These are phyloP conservation scores for Emmelina monodactyla DNA, from an alignment of 2,888 invertebrate species.

Conservation along the genomic window DNA sequence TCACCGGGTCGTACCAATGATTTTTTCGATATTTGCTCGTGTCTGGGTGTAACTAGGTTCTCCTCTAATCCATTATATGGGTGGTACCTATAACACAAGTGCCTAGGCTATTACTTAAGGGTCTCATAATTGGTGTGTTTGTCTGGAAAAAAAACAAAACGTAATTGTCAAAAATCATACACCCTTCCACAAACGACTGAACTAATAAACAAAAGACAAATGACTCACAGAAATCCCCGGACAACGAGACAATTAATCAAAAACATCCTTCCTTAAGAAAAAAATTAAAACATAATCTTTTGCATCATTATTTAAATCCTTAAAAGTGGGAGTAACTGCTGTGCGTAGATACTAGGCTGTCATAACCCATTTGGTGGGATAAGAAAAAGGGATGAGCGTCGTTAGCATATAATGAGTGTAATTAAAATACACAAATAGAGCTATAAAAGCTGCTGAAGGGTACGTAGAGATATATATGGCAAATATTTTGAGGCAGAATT, in stretches of 20 bases:
- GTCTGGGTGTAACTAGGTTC: too few species aligned
- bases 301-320: slow-evolving; percentile 60
- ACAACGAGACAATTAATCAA: slow-evolving; percentile 55
- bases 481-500: slow-evolving; percentile 58
- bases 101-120: too few species aligned
- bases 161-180: too few species aligned
- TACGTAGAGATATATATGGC: slow-evolving; percentile 52
- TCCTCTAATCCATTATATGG: too few species aligned
- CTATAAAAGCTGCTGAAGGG: slow-evolving; percentile 68
- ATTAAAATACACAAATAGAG: slow-evolving; percentile 77
- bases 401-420: slow-evolving; percentile 74
- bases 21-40: too few species aligned
- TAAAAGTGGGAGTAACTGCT: slow-evolving; percentile 46
- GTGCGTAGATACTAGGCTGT: slow-evolving; percentile 58
- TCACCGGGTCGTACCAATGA: too few species aligned
- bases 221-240: slow-evolving; percentile 40
- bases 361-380: slow-evolving; percentile 64
- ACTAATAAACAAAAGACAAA: slow-evolving; percentile 59
- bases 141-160: too few species aligned
- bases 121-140: too few species aligned
- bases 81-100: too few species aligned
- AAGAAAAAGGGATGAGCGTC: slow-evolving; percentile 68
- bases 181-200: slow-evolving; percentile 38
- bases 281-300: slow-evolving; percentile 43
- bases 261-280: slow-evolving; percentile 33